Percentiles rank a stretch among this genome's conserved stretches.
These are phyloP conservation scores for Vidua macroura DNA, from an alignment of 2,113 vertebrate genomes.

Conservation along the genomic window DNA sequence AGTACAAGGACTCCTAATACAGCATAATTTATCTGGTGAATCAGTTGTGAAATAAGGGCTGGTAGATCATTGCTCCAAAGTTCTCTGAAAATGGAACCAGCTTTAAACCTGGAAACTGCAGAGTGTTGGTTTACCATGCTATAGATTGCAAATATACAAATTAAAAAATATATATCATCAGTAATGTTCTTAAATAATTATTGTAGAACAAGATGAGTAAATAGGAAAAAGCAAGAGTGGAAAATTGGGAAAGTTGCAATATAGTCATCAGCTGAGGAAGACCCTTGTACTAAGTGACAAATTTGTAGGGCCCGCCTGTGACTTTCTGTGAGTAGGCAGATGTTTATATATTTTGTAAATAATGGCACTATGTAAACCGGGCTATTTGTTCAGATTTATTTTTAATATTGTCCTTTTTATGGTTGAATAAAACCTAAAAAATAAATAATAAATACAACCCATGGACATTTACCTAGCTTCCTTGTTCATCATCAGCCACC, in stretches of 20 bases:
- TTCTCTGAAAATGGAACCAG: background rate
- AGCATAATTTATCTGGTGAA: background rate
- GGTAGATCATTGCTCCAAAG: background rate
- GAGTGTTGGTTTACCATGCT: background rate
- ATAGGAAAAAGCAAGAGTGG: background rate
- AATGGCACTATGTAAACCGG: background rate
- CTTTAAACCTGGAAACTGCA: background rate
- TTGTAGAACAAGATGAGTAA: background rate
- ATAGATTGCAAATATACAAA: background rate
- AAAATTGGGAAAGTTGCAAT: background rate
- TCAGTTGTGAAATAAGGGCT: background rate
- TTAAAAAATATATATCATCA: background rate
- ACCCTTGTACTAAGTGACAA: background rate
- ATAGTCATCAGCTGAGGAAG: background rate
- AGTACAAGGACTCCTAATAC: background rate
- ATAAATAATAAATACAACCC: background rate
- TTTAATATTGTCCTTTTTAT: background rate
- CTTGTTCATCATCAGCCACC: background rate
- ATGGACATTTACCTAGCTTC: background rate
- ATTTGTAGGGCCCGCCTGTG: background rate
- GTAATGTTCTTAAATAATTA: background rate
- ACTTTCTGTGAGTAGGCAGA: background rate
- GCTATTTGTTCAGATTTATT: background rate
- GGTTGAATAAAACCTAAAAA: background rate
- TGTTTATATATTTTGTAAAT: background rate